These are phyloP conservation scores for Hydrolagus affinis DNA, from an alignment of 2,113 vertebrate genomes.

Conservation along the genomic window DNA sequence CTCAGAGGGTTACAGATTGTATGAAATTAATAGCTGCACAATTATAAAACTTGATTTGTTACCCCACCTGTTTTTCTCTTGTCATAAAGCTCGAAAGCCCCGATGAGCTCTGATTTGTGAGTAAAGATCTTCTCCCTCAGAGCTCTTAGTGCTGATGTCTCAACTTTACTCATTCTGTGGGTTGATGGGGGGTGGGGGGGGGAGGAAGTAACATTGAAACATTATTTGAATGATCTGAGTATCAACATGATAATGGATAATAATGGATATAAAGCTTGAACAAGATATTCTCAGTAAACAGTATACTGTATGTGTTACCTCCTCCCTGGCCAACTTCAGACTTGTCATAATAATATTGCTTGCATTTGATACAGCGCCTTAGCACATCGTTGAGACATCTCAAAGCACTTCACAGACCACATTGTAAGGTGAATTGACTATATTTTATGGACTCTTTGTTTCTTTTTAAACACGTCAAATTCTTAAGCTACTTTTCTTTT, in stretches of 20 bases:
- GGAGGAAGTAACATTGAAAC: no score
- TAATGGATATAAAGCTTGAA: no score
- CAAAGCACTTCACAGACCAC: no score
- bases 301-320: no score
- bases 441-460: background rate
- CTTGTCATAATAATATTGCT: no score
- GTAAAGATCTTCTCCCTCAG: slow-evolving; percentile 57
- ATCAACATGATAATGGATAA: no score
- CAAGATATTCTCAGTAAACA: no score
- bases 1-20: background rate
- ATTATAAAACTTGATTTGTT: background rate
- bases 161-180: slow-evolving; percentile 59
- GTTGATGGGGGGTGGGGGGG: no score
- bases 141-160: slow-evolving; percentile 59
- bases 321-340: no score
- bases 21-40: background rate
- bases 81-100: slow-evolving; percentile 49
- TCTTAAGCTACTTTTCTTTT: background rate
- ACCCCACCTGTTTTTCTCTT: slow-evolving; percentile 48
- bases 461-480: background rate
- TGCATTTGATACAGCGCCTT: no score
- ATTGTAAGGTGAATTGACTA: background rate
- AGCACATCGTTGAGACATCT: no score
- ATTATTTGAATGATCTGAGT: no score
- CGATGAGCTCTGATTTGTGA: slow-evolving; percentile 56